A percentile compares a stretch with the other conserved stretches of the same genome.
phyloP scores from a whole-genome alignment of 2,113 vertebrate genomes.

The Triplophysa tibetana region DNA sequence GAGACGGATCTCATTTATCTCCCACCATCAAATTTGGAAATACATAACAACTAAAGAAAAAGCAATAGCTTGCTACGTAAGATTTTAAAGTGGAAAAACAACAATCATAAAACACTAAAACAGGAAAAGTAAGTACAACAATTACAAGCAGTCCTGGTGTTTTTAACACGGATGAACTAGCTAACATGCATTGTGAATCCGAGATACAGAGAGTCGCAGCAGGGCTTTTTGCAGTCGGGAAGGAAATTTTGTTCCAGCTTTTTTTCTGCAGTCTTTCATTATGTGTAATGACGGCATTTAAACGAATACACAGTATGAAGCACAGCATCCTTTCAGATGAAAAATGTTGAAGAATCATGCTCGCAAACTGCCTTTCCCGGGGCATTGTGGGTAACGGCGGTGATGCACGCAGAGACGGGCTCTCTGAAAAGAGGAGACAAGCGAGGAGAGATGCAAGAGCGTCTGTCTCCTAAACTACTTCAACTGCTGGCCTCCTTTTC shows the following conservation, averaged over 20 bases:
- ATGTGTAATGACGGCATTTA: slow-evolving; percentile 44
- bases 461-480: slow-evolving; percentile 29
- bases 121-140: neutral
- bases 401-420: neutral
- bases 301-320: slow-evolving; percentile 3
- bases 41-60: slow-evolving; percentile 7
- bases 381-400: slow-evolving; percentile 36
- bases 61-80: neutral
- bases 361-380: slow-evolving; percentile 24
- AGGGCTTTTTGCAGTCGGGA: neutral
- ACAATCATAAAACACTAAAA: neutral
- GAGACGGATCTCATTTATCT: slow-evolving; percentile 39
- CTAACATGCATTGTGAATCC: neutral
- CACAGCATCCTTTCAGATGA: slow-evolving; percentile 25
- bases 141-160: slow-evolving; percentile 3
- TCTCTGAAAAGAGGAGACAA: slow-evolving; percentile 13
- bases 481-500: slow-evolving; percentile 23
- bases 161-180: slow-evolving; percentile 20
- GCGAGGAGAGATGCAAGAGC: slow-evolving; percentile 2
- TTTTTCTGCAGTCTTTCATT: slow-evolving; percentile 31
- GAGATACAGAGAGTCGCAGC: neutral
- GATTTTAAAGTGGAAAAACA: neutral
- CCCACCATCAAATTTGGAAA: slow-evolving; percentile 1
- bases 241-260: slow-evolving; percentile 12
- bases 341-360: slow-evolving; percentile 21